A percentile compares a stretch with the other conserved stretches of the same genome.
These are phyloP conservation scores for Hyla sarda DNA, from an alignment of 2,113 vertebrate species.

Conservation along the genomic window DNA sequence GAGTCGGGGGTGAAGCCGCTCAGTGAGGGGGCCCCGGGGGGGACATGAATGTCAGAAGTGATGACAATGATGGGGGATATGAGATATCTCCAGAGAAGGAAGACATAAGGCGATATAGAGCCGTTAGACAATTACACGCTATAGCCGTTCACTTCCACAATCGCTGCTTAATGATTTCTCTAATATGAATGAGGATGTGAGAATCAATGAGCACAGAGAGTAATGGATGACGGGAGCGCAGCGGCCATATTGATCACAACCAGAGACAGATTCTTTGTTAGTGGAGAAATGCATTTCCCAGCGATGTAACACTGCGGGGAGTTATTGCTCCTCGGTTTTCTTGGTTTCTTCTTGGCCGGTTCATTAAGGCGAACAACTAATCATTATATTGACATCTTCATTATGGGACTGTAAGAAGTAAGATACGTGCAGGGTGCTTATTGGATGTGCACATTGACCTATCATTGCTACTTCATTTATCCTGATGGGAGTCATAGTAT, in stretches of 20 bases:
- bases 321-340: neutral
- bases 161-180: conserved; percentile 29
- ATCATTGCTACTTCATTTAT: neutral
- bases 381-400: neutral
- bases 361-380: neutral
- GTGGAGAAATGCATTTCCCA: neutral
- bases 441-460: neutral
- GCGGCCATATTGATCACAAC: conserved; percentile 21
- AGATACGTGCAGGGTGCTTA: neutral
- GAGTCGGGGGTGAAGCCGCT: neutral
- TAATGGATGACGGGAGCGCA: conserved; percentile 9
- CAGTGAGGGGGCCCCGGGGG: neutral
- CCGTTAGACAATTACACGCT: neutral
- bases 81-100: neutral
- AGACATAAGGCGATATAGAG: neutral
- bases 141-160: neutral
- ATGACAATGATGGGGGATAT: neutral
- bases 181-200: conserved; percentile 17
- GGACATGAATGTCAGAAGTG: neutral
- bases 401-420: neutral
- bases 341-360: neutral
- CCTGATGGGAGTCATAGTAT: neutral
- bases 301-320: too few relatives aligned
- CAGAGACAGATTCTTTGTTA: conserved; percentile 2
- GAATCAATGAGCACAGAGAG: neutral